Conservation (phyloP, 2,888 invertebrate species). For the Clusia tigrina region DNA sequence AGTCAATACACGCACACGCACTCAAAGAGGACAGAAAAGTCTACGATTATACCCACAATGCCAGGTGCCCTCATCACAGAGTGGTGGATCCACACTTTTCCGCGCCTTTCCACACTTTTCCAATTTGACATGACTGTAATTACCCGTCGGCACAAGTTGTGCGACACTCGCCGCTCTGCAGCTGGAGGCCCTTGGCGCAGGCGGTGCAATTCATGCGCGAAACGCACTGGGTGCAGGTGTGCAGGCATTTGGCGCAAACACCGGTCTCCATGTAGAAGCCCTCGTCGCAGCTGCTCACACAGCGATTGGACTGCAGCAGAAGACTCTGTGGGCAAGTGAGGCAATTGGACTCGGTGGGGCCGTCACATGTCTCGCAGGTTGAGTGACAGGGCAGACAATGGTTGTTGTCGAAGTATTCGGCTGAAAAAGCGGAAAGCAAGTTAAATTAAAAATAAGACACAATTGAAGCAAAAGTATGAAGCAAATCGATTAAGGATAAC, state of each 20-base stretch:
- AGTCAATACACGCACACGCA: not conserved
- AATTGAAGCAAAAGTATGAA: slow-evolving; percentile 15
- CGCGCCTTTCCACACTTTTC: not conserved
- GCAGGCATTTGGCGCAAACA: slow-evolving; percentile 79
- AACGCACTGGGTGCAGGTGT: slow-evolving; percentile 80
- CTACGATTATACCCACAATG: too few relatives aligned
- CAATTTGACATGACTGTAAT: slow-evolving; percentile 37
- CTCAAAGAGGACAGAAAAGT: too few relatives aligned
- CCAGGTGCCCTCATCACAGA: too few relatives aligned
- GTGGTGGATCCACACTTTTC: not conserved
- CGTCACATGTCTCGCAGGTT: slow-evolving; percentile 85
- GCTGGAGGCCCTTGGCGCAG: slow-evolving; percentile 77
- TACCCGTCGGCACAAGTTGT: slow-evolving; percentile 79
- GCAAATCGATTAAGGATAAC: slow-evolving; percentile 12
- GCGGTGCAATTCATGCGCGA: slow-evolving; percentile 82
- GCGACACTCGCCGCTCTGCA: slow-evolving; percentile 84
- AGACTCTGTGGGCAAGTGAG: slow-evolving; percentile 78
- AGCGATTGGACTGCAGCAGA: slow-evolving; percentile 75
- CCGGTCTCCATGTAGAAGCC: slow-evolving; percentile 79
- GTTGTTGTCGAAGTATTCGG: slow-evolving; percentile 76
- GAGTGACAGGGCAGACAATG: slow-evolving; percentile 79
- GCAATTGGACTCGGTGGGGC: slow-evolving; percentile 76
- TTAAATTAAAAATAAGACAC: slow-evolving; percentile 18
- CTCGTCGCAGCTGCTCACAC: slow-evolving; percentile 78
- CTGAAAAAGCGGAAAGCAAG: slow-evolving; percentile 66